A percentile compares a stretch with the other conserved stretches of the same genome.
These are phyloP conservation scores for Sebastes dallii DNA, from an alignment of 2,797 vertebrate species.

Conservation along the genomic window DNA sequence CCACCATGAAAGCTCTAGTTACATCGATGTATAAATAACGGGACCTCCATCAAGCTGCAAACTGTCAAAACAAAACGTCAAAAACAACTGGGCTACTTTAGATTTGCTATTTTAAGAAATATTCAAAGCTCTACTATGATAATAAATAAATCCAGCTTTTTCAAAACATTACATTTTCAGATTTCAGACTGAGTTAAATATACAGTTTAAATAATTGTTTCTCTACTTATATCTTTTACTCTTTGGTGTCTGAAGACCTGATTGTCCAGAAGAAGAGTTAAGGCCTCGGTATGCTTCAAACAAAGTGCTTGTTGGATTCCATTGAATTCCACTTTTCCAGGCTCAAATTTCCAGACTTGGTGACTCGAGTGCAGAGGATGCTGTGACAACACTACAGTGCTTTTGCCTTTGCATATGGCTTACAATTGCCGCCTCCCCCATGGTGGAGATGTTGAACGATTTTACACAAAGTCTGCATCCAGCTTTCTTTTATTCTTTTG, in stretches of 20 bases:
- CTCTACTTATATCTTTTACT: slow-evolving; percentile 28
- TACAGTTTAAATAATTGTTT: slow-evolving; percentile 5
- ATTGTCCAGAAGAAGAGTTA: slow-evolving; percentile 45
- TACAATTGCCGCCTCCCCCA: no score
- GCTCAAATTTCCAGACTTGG: no score
- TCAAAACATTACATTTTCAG: slow-evolving; percentile 3
- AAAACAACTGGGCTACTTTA: slow-evolving; percentile 10
- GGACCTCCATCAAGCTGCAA: slow-evolving; percentile 30
- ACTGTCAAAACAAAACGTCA: slow-evolving; percentile 16
- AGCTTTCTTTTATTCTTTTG: no score
- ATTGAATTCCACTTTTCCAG: no score
- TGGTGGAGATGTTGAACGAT: no score
- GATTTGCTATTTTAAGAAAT: slow-evolving; percentile 24
- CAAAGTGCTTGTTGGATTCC: background rate
- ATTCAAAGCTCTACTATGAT: slow-evolving; percentile 1
- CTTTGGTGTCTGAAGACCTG: slow-evolving; percentile 71
- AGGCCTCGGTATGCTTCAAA: slow-evolving; percentile 48
- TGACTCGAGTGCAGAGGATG: no score
- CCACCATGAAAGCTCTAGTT: slow-evolving; percentile 27
- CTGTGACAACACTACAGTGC: no score
- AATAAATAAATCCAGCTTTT: background rate
- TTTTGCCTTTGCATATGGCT: no score
- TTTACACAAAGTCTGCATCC: no score
- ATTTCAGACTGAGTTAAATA: slow-evolving; percentile 35
- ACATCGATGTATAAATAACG: slow-evolving; percentile 14